phyloP scores from a whole-genome alignment of 2,888 invertebrate genomes.

The Hypomecis punctinalis region DNA sequence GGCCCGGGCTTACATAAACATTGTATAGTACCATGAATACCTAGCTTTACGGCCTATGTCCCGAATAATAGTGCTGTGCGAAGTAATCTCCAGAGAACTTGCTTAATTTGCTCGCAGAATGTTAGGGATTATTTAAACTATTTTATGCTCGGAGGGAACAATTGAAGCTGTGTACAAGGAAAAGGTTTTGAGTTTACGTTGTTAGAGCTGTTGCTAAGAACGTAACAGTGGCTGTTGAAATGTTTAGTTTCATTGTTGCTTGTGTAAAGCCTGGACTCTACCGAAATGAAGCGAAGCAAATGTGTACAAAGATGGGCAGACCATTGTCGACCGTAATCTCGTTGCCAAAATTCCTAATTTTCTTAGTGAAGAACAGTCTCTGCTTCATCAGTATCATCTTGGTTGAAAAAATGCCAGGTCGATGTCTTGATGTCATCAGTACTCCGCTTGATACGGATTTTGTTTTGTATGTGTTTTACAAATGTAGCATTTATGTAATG shows the following conservation, averaged over 20 bases:
- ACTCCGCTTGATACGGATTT: too few species aligned
- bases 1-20: conserved; percentile 31
- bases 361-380: too few species aligned
- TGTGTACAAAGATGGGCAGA: too few species aligned
- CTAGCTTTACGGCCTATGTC: conserved; percentile 39
- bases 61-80: conserved; percentile 34
- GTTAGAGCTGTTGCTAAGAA: not conserved
- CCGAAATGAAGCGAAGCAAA: too few species aligned
- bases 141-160: conserved; percentile 16
- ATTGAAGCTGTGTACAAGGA: conserved; percentile 11
- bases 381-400: too few species aligned
- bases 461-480: too few species aligned
- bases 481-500: too few species aligned
- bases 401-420: too few species aligned
- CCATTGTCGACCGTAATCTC: too few species aligned
- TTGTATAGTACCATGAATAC: conserved; percentile 39
- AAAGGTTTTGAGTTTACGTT: conserved; percentile 7
- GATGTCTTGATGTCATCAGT: too few species aligned
- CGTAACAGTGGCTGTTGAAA: not conserved
- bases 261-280: not conserved
- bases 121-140: conserved; percentile 33
- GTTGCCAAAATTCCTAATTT: too few species aligned
- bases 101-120: conserved; percentile 30
- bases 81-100: conserved; percentile 31
- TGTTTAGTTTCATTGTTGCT: not conserved